A percentile compares a stretch with the other conserved stretches of the same genome.
Conservation (phyloP, 2,797 vertebrate species). For the Alca torda region DNA sequence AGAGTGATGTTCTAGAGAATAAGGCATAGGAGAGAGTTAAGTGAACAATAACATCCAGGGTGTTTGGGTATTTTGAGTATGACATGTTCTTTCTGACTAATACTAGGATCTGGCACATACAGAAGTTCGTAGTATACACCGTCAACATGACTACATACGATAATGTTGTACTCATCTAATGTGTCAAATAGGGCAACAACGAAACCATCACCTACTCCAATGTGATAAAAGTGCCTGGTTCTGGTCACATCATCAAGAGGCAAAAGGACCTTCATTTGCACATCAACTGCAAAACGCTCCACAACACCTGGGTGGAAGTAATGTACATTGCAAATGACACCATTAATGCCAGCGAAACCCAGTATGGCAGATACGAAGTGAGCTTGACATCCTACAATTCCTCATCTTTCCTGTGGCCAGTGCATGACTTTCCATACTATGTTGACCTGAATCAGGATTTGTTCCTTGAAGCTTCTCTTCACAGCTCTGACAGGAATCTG, state of each 20-base stretch:
- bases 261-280: slow-evolving; percentile 74
- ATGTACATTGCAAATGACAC: slow-evolving; percentile 65
- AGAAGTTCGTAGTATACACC: neutral
- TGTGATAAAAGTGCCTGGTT: slow-evolving; percentile 61
- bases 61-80: neutral
- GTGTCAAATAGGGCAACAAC: slow-evolving; percentile 70
- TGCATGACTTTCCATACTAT: slow-evolving; percentile 78
- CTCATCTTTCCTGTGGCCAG: slow-evolving; percentile 77
- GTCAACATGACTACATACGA: neutral
- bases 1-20: neutral
- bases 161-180: neutral
- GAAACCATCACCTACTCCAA: slow-evolving; percentile 83
- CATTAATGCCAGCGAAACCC: slow-evolving; percentile 52
- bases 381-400: slow-evolving; percentile 84
- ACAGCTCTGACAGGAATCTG: slow-evolving; percentile 66
- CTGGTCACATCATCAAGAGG: slow-evolving; percentile 75
- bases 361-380: slow-evolving; percentile 76
- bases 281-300: slow-evolving; percentile 84
- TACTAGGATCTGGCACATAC: neutral
- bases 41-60: neutral
- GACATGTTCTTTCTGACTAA: neutral
- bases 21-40: neutral
- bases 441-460: slow-evolving; percentile 82
- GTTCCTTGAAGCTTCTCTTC: slow-evolving; percentile 82
- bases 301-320: slow-evolving; percentile 76